Evolutionary conservation across 2,888 invertebrate species (phyloP), one percentile per base, ranked within the genome.

Genomic region (Camponotus fellah): DNA sequence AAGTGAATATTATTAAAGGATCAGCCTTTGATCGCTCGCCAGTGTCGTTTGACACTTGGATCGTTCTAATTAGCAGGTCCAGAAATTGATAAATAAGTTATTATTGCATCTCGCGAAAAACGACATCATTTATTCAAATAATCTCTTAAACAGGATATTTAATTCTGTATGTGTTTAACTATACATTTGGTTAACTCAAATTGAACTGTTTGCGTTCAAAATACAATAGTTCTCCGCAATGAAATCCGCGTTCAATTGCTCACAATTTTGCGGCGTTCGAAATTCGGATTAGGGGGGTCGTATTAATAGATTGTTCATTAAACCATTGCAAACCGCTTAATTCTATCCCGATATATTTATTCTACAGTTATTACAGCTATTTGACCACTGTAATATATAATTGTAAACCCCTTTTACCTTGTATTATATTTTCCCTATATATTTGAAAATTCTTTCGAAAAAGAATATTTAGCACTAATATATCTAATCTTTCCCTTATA

Each of bases 1-100:
- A 43, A n/a, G 43, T 58, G 9, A n/a, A 43, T 64, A 37, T 76
- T 68, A 65, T 88, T 85, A 85, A 86, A 71, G 68, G n/a, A 49
- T 43, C 32, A 66, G 56, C 43, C 81, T 53, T 0, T 64, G 46
- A 77, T 83, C 75, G 81, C 64, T 62, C 21, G 72, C 14, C 37
- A 49, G 49, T 53, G n/a, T 64, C 17, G 65, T 68, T 43, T 75
- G 71, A 32, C n/a, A 66, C 43, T 46, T 72, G 43, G 34, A 75
- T 71, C 62, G 83, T 69, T 58, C 75, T 81, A 76, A 81, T 72
- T 64, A 68, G 5, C 34, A 14, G 40, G 14, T 10, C 32, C 12
- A 14, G 17, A 53, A 53, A 10, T 32, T 43, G 26, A 17, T 40
- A 40, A 53, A 71, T 21, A 21, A 6, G 12, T 43, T 40, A 21